Conservation (phyloP, 2,113 vertebrate genomes). For the Brachirus orientalis region DNA sequence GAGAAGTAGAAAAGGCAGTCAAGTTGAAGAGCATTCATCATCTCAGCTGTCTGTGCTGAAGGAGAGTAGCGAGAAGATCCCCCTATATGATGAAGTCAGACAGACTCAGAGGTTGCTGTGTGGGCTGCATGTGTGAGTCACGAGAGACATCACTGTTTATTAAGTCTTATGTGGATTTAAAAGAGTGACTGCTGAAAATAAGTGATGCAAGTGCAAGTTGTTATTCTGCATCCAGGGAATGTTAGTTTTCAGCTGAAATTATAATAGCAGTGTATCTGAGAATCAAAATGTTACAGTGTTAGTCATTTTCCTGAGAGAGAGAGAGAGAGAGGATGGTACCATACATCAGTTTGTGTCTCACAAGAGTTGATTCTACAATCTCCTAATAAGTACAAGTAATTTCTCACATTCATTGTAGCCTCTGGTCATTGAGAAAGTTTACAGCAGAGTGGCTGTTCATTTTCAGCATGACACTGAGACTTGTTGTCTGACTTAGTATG, state of each 20-base stretch:
- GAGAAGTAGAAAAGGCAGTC: conserved; percentile 14
- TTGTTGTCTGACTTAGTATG: conserved; percentile 34
- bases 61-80: conserved; percentile 1
- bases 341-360: conserved; percentile 14
- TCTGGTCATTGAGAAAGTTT: conserved; percentile 29
- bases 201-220: conserved; percentile 8
- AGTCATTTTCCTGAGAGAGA: not conserved
- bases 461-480: conserved; percentile 18
- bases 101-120: conserved; percentile 27
- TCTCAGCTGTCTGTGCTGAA: conserved; percentile 16
- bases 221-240: conserved; percentile 3
- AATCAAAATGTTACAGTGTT: not conserved
- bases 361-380: conserved; percentile 11
- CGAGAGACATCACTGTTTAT: conserved; percentile 10
- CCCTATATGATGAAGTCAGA: conserved; percentile 16
- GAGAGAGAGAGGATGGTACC: not conserved
- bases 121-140: conserved; percentile 21
- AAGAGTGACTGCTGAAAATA: conserved; percentile 8
- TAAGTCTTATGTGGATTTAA: conserved; percentile 5
- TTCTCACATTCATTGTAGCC: conserved; percentile 30
- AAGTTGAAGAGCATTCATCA: conserved; percentile 39
- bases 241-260: conserved; percentile 23
- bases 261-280: conserved; percentile 1
- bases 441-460: conserved; percentile 31
- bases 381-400: conserved; percentile 26